Percentiles rank a stretch among this genome's conserved stretches.
Conservation (phyloP, 1,140 invertebrate genomes). For the Pogonomyrmex californicus region DNA sequence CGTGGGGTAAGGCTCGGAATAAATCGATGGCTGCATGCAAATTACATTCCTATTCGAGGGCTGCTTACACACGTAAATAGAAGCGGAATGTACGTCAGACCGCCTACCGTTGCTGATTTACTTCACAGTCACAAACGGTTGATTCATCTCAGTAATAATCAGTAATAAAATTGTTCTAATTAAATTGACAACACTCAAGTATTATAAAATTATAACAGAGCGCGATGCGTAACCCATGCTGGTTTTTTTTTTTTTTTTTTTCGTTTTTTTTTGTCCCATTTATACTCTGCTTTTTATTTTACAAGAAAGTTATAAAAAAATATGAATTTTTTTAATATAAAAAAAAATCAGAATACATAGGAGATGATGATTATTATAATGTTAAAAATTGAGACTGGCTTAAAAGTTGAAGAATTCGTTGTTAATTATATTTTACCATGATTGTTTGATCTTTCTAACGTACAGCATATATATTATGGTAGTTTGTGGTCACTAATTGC, state of each 20-base stretch:
- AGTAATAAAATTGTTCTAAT: neutral
- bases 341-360: neutral
- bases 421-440: neutral
- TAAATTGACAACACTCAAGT: neutral
- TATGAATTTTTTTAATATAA: too few relatives aligned
- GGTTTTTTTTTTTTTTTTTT: neutral
- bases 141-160: neutral
- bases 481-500: constrained; percentile 17
- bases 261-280: neutral
- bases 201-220: neutral
- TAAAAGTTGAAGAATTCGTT: neutral
- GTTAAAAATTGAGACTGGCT: neutral
- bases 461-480: neutral
- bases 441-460: neutral
- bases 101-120: neutral
- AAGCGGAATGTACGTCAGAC: constrained; percentile 12
- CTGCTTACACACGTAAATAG: constrained; percentile 58
- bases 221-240: neutral
- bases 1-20: constrained; percentile 36
- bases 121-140: constrained; percentile 2
- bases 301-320: neutral
- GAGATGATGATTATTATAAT: neutral
- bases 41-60: constrained; percentile 37
- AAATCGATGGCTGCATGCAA: constrained; percentile 68
- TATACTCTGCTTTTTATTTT: neutral